Evolutionary conservation across 2,888 invertebrate genomes (phyloP), one percentile per base, ranked within the genome.

Genomic region (Neuroscelio doddi): DNA sequence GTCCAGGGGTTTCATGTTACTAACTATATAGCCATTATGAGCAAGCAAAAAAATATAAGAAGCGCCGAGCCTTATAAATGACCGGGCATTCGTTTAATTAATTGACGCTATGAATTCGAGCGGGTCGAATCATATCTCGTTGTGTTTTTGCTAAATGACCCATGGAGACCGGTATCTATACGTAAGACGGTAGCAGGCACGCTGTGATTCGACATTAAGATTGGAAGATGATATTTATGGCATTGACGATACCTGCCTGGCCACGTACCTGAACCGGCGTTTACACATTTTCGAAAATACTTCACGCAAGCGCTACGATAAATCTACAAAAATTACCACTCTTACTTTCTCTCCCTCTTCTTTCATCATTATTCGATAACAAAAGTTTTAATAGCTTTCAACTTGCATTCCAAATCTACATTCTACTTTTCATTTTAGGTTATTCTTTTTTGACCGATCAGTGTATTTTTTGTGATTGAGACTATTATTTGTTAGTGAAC

Each of bases 131-230:
- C 59, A 52, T 63, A 51, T 63, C 55, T 69, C 41, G 27, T 55
- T 36, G 53, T 56, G 36, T 41, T 58, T 50, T 56, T 49, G 50
- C 39, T 47, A 53, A 66, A 69, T 55, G 50, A 61, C 61, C 51
- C 51, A 36, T 30, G 9, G 55, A 55, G 59, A 44, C 41, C 32
- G 46, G 21, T 46, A 34, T 15, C 38, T 32, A 55, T 55, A 72
- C 77, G 77, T 77, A 77, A 77, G 75, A 74, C 77, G 64, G 77
- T 77, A 76, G 77, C 75, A 34, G 52, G 64, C 53, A 59, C 53
- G 64, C 45, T 50, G 50, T 42, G 72, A 69, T 76, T 76, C 72
- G 66, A 65, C 75, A 75, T 77, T 75, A 73, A 76, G 76, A 77
- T 77, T 72, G 59, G 55, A 55, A 9, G 50, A 30, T 29, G 58